Evolutionary conservation across 1,140 invertebrate genomes (phyloP).

Genomic region (Phymorhynchus buccinoides): DNA sequence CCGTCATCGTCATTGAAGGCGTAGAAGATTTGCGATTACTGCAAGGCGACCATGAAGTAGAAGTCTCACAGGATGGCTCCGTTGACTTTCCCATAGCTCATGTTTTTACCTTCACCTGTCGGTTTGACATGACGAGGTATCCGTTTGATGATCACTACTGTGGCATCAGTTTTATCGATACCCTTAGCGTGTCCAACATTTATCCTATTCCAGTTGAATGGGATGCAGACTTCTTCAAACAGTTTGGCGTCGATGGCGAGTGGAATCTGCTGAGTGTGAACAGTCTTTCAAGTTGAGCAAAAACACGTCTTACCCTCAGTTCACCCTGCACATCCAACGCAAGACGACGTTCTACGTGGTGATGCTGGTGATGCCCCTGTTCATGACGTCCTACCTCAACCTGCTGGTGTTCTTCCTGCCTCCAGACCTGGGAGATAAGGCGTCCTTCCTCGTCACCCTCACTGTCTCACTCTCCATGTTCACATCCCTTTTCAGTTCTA

Average conservation of each 20-base stretch:
- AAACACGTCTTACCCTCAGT: background rate
- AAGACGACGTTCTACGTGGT: background rate
- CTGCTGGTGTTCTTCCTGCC: background rate
- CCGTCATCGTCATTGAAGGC: background rate
- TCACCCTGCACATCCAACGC: background rate
- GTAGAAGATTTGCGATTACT: background rate
- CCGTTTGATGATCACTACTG: background rate
- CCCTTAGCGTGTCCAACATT: background rate
- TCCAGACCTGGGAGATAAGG: conserved; percentile 6
- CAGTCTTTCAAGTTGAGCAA: background rate
- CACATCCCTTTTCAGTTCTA: background rate
- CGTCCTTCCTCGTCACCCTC: background rate
- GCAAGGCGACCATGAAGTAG: background rate
- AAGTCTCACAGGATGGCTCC: background rate
- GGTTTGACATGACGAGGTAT: background rate
- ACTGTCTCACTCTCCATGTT: conserved; percentile 1
- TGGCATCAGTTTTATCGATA: background rate
- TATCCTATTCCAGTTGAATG: background rate
- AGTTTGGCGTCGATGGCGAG: background rate
- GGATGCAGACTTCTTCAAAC: background rate
- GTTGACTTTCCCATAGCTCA: background rate
- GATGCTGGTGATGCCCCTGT: background rate
- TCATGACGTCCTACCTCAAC: background rate
- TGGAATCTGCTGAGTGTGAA: background rate
- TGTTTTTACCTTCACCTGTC: background rate